phyloP scores from a whole-genome alignment of 2,797 vertebrate genomes.

The Chaetodon trifasciatus region DNA sequence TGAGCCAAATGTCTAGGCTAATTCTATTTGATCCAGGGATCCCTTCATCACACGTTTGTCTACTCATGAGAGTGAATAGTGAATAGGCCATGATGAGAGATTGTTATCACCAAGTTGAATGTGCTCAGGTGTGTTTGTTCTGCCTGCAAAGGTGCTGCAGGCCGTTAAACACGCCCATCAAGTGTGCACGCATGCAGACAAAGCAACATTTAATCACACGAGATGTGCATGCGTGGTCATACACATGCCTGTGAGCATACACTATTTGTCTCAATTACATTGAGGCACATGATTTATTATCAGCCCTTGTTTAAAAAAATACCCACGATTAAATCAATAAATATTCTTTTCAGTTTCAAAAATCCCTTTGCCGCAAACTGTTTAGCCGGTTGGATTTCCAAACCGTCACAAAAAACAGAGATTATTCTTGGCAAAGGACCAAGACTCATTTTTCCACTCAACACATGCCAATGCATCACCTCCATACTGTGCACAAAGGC shows the following conservation, averaged over 20 bases:
- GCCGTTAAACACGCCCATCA: constrained; percentile 40
- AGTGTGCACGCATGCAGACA: constrained; percentile 32
- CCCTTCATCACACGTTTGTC: constrained; percentile 54
- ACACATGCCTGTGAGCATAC: background rate
- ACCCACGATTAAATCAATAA: constrained; percentile 27
- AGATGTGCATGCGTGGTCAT: constrained; percentile 23
- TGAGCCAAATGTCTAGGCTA: constrained; percentile 63
- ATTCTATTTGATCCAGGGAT: constrained; percentile 69
- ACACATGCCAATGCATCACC: constrained; percentile 7
- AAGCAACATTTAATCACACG: constrained; percentile 35
- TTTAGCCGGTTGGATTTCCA: constrained; percentile 26
- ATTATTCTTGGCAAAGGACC: constrained; percentile 34
- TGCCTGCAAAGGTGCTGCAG: constrained; percentile 51
- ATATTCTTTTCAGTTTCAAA: constrained; percentile 30
- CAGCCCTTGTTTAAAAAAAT: background rate
- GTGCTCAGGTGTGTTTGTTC: constrained; percentile 75
- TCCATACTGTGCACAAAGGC: constrained; percentile 37
- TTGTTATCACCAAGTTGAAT: constrained; percentile 50
- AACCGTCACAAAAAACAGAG: background rate
- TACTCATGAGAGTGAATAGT: constrained; percentile 27
- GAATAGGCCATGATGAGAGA: constrained; percentile 63
- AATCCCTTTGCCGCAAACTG: constrained; percentile 39
- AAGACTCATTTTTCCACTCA: constrained; percentile 3
- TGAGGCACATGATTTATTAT: constrained; percentile 35
- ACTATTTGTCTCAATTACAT: background rate